Evolutionary conservation across 2,113 vertebrate genomes (phyloP), one percentile per base, ranked within the genome.

Genomic region (Limanda limanda): DNA sequence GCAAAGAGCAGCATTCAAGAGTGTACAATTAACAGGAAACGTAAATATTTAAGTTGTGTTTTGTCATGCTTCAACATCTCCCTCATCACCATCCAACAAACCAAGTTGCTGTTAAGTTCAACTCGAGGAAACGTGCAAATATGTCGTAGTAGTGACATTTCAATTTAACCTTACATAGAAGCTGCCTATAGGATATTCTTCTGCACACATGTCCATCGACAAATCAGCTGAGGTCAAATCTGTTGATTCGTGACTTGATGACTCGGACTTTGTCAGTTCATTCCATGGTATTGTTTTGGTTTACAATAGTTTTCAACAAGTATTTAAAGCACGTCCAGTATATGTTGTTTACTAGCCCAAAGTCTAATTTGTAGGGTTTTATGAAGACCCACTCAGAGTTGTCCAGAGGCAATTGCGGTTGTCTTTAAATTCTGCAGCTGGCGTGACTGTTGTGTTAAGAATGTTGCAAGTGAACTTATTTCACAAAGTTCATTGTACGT

Each of bases 321-420:
- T 61, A 71, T 74, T 60, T 45, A 37, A 74, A 66, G 48, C 58
- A 68, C 5, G 55, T 60, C 71, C 60, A 67, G 62, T 74, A 69
- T 81, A 27, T 63, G 83, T 48, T 75, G 71, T 86, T 87, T 81
- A 82, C 58, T 57, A 82, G 68, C 68, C 67, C 73, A 63, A 48
- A 83, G 71, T 51, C 64, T 79, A 77, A 88, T 88, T 85, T 69
- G 64, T 45, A 76, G 71, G 74, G 64, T 87, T 90, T 92, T 86
- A 90, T 84, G 79, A 82, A 85, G 86, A 91, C 89, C 89, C 86
- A 83, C 83, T 86, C 61, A 2, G 64, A 57, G 88, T 56, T 89
- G 79, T 82, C 73, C 25, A 64, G 61, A 84, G 86, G 81, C 81
- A 74, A 61, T 23, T 74, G 83, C 1, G 54, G 76, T 65, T 58